Evolutionary conservation across 2,888 invertebrate genomes (phyloP).

Genomic region (Calliphora vomitoria): DNA sequence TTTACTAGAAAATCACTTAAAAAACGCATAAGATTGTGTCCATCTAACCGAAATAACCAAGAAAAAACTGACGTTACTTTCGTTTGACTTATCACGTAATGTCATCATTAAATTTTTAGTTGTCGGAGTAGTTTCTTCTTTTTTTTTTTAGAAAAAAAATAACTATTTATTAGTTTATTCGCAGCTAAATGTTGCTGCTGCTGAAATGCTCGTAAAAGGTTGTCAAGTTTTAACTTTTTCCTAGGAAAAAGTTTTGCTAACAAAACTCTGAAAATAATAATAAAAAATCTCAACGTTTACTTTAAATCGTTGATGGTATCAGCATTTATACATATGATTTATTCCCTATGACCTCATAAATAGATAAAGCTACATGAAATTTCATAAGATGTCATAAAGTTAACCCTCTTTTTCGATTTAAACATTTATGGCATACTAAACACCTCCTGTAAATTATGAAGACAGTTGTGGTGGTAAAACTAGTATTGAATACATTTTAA

Average conservation of each 20-base stretch:
- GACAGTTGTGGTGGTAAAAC: neutral
- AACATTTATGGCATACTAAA: slow-evolving; percentile 26
- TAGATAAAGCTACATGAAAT: slow-evolving; percentile 39
- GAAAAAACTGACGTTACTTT: slow-evolving; percentile 62
- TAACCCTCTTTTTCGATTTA: neutral
- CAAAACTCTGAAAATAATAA: neutral
- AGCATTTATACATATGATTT: slow-evolving; percentile 50
- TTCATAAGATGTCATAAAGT: slow-evolving; percentile 43
- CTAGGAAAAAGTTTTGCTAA: slow-evolving; percentile 19
- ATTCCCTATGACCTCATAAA: slow-evolving; percentile 54
- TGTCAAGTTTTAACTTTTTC: slow-evolving; percentile 35
- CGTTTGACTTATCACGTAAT: slow-evolving; percentile 68
- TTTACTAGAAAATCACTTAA: slow-evolving; percentile 14
- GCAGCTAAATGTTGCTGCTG: neutral
- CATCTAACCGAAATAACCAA: slow-evolving; percentile 31
- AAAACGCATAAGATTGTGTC: slow-evolving; percentile 58
- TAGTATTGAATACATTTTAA: neutral
- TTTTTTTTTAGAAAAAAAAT: slow-evolving; percentile 11
- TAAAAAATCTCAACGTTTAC: slow-evolving; percentile 3
- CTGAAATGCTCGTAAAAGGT: slow-evolving; percentile 13
- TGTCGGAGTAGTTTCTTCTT: slow-evolving; percentile 22
- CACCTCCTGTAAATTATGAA: neutral
- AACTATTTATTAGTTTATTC: neutral
- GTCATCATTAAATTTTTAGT: slow-evolving; percentile 49
- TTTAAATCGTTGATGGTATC: slow-evolving; percentile 34